Base-by-base conservation (phyloP, 2,113 vertebrate species). In the Crotalus tigris region DNA sequence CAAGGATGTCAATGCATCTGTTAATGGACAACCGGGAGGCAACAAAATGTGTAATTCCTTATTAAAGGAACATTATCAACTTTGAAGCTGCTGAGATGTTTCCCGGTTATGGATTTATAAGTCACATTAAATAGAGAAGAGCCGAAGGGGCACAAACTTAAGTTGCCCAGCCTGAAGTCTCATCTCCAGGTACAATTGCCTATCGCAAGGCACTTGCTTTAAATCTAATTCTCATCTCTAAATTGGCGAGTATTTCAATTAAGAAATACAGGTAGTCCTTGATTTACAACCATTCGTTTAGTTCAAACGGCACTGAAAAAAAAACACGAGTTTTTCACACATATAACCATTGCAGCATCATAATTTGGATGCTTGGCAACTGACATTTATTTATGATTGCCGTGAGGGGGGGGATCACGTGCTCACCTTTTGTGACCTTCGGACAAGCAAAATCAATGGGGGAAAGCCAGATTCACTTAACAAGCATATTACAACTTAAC, bases 301-400 rank as follows among this genome's bases (percentile, higher is more conserved):
- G 61, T 17, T 69, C 33, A 69, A 69, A 69, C 0, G 13, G 61
- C 29, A n/a, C 61, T n/a, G 29, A 2, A 0, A 12, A 29, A 61
- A 69, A n/a, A 5, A 1, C 0, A 2, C 0, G 24, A 10, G 5
- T 59, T 59, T 59, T 59, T 9, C 29, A 15, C 64, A n/a, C 64
- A 69, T 33, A 33, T 13, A 69, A 69, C 29, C 12, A 6, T 5
- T n/a, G 61, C 29, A n/a, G 12, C 26, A 15, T n/a, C 29, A n/a
- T n/a, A 69, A 5, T n/a, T 13, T 69, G 61, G 61, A 12, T n/a
- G 29, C 29, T 69, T 69, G 61, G 61, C 0, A n/a, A 69, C 29
- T 0, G 4, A 2, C 12, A n/a, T n/a, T 13, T 69, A 69, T n/a
- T n/a, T n/a, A 15, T n/a, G 12, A 69, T 69, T 69, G 61, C 11